phyloP scores from a whole-genome alignment of 1,140 invertebrate genomes.

The Zeugodacus cucurbitae region DNA sequence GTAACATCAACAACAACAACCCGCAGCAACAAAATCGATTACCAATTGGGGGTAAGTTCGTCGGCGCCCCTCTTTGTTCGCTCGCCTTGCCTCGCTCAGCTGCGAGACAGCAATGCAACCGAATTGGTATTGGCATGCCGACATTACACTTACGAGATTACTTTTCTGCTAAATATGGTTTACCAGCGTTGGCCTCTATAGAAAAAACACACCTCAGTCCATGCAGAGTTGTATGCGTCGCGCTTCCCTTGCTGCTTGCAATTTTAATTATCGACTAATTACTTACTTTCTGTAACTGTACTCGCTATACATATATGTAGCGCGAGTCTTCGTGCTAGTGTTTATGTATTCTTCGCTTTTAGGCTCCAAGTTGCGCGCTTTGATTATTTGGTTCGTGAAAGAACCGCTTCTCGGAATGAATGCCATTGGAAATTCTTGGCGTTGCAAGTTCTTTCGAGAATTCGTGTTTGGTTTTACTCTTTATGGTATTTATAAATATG shows the following conservation, averaged over 20 bases:
- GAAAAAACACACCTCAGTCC: background rate
- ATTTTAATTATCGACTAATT: background rate
- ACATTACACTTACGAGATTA: slow-evolving; percentile 5
- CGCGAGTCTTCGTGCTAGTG: background rate
- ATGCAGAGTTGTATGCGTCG: background rate
- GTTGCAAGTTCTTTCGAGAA: too few species aligned
- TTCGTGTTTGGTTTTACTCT: too few species aligned
- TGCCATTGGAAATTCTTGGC: too few species aligned
- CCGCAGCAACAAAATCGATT: background rate
- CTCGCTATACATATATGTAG: background rate
- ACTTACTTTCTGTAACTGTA: slow-evolving; percentile 9
- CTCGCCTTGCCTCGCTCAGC: background rate
- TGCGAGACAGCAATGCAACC: background rate
- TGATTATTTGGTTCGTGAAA: too few species aligned
- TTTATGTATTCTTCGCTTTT: too few species aligned
- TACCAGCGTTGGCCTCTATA: background rate
- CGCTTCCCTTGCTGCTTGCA: background rate
- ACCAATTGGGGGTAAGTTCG: background rate
- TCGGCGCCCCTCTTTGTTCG: background rate
- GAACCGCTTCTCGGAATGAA: too few species aligned
- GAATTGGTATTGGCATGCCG: slow-evolving; percentile 20
- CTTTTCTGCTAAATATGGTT: slow-evolving; percentile 29
- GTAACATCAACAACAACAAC: too few species aligned
- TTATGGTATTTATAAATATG: too few species aligned
- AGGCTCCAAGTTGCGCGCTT: too few species aligned